These are phyloP conservation scores for Crioceris asparagi DNA, from an alignment of 2,888 invertebrate species.

Conservation along the genomic window DNA sequence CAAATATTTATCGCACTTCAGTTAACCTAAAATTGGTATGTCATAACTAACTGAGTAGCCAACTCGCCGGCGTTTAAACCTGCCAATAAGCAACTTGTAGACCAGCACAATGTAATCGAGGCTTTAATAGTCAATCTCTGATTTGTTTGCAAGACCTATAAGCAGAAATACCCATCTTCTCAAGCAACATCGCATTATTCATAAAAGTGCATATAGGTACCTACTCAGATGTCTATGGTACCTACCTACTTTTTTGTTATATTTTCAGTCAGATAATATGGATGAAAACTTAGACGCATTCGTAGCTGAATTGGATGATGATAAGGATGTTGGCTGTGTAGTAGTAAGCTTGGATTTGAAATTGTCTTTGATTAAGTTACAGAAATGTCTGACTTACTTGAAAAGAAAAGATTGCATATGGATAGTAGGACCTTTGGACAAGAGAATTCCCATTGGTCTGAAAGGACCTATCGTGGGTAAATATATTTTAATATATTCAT, in stretches of 20 bases:
- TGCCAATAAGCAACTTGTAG: too few species aligned
- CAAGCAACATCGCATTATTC: too few species aligned
- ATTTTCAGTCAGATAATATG: slow-evolving; percentile 4
- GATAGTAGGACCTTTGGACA: slow-evolving; percentile 43
- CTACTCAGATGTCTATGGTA: too few species aligned
- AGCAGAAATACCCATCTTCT: too few species aligned
- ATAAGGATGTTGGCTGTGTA: slow-evolving; percentile 46
- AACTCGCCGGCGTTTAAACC: too few species aligned
- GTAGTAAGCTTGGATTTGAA: slow-evolving; percentile 44
- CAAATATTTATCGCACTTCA: too few species aligned
- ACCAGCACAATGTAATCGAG: too few species aligned
- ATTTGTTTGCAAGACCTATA: too few species aligned
- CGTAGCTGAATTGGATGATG: slow-evolving; percentile 27
- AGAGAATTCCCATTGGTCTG: slow-evolving; percentile 30
- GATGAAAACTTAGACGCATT: slow-evolving; percentile 4
- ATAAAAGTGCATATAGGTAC: neutral
- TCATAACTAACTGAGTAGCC: too few species aligned
- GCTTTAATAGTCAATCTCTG: too few species aligned
- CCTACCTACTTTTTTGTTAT: neutral
- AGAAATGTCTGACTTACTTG: slow-evolving; percentile 41
- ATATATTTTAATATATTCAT: too few species aligned
- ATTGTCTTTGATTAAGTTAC: slow-evolving; percentile 42
- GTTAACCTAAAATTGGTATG: too few species aligned
- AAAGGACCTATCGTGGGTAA: slow-evolving; percentile 11
- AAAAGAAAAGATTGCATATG: slow-evolving; percentile 42